Evolutionary conservation across 2,888 invertebrate species (phyloP), one percentile per base, ranked within the genome.

Genomic region (Macrosoma leucophasiata): DNA sequence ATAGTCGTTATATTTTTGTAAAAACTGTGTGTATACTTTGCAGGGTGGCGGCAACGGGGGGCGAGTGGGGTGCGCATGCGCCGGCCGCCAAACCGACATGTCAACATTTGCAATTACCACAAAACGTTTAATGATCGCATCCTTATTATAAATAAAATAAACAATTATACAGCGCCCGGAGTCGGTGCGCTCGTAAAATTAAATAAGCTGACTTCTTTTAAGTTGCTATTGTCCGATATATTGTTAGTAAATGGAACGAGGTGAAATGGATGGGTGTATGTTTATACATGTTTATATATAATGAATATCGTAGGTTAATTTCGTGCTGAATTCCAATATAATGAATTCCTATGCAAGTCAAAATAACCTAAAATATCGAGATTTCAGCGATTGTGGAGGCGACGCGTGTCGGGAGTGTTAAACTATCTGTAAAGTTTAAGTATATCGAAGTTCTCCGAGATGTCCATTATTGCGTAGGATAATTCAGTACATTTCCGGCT

Each of bases 211-310:
- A 73, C 70, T 62, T 64, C 55, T 58, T 46, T 60, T 78, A 65
- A 69, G 73, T 77, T 76, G 75, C 78, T 65, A 68, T 48, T 62
- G 70, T 73, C 70, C 64, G 58, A 55, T 61, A 61, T 60, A 58
- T 57, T 58, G 60, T 57, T 68, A 63, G 61, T 64, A 47, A 62
- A 56, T 58, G 60, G 57, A 55, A 55, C 50, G 55, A 52, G 59
- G 67, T 65, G 70, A 61, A 66, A 67, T 70, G 76, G 64, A 72
- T 67, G 75, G 69, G 67, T 74, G 79, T 74, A 73, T 72, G 75
- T 78, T 73, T 76, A 77, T 77, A 76, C 71, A 73, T 74, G 71
- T 78, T 73, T 81, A 79, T 79, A 77, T 78, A 77, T 78, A 77
- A 75, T 75, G 76, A 76, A 67, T 78, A 79, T 77, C 57, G 62